Conservation (phyloP, 2,797 vertebrate species). For the Eulemur coronatus region DNA sequence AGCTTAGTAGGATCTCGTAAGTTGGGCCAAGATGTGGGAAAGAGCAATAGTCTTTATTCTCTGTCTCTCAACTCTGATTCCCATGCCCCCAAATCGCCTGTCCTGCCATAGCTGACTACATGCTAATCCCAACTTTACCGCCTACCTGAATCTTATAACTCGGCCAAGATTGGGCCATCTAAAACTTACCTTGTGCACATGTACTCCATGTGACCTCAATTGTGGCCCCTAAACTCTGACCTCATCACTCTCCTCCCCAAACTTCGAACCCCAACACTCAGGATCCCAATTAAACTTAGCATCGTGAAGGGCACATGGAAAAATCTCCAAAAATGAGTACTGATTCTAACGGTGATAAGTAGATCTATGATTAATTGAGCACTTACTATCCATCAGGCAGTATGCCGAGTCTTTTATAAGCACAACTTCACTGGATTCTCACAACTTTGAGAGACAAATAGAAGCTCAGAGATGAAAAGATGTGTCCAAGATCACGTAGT, state of each 20-base stretch:
- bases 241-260: neutral
- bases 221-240: neutral
- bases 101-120: neutral
- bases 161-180: neutral
- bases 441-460: neutral
- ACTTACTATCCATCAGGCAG: neutral
- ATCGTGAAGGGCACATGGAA: neutral
- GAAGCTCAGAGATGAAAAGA: neutral
- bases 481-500: neutral
- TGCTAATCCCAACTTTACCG: neutral
- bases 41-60: neutral
- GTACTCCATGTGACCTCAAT: too few species aligned
- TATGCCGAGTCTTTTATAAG: neutral
- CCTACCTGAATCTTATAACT: neutral
- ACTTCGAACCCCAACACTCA: neutral
- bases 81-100: neutral
- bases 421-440: neutral
- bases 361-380: neutral
- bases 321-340: neutral
- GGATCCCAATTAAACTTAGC: neutral
- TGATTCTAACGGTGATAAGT: neutral
- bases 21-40: neutral
- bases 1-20: neutral
- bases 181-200: neutral
- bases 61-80: neutral